A percentile compares a stretch with the other conserved stretches of the same genome.
These are phyloP conservation scores for Cairina moschata DNA, from an alignment of 2,113 vertebrate species.

Conservation along the genomic window DNA sequence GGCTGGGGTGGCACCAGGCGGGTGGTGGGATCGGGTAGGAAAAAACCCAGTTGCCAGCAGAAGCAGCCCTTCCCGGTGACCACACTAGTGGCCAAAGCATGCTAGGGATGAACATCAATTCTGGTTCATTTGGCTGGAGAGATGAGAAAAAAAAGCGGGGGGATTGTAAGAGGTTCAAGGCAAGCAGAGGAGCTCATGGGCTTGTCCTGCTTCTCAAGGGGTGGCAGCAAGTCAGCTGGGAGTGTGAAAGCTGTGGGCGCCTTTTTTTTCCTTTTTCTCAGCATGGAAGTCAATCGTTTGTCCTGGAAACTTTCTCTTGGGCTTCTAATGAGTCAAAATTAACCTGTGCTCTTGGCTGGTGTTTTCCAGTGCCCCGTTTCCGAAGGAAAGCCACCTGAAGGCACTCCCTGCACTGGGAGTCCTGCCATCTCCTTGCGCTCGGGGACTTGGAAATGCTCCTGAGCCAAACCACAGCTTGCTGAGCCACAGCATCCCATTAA, in stretches of 20 bases:
- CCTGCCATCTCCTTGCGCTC: background rate
- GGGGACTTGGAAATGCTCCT: background rate
- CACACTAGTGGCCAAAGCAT: background rate
- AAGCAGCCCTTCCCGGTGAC: background rate
- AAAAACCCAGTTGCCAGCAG: background rate
- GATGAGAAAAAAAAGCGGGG: rapidly evolving
- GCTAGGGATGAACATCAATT: background rate
- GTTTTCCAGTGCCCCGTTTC: background rate
- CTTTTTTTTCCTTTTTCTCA: background rate
- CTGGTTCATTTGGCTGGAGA: rapidly evolving
- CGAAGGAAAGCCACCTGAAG: background rate
- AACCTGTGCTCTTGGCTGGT: background rate
- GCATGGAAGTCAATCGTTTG: background rate
- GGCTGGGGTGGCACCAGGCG: background rate
- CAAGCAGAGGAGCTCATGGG: background rate
- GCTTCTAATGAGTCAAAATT: background rate
- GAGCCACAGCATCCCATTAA: background rate
- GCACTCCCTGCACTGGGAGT: background rate
- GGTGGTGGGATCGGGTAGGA: background rate
- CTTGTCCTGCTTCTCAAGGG: background rate
- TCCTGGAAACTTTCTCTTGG: background rate
- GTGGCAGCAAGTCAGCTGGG: background rate
- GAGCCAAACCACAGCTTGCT: background rate
- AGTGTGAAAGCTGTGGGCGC: background rate
- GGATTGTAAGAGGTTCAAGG: background rate